phyloP scores from a whole-genome alignment of 1,140 invertebrate species.

The Heliothis virescens region DNA sequence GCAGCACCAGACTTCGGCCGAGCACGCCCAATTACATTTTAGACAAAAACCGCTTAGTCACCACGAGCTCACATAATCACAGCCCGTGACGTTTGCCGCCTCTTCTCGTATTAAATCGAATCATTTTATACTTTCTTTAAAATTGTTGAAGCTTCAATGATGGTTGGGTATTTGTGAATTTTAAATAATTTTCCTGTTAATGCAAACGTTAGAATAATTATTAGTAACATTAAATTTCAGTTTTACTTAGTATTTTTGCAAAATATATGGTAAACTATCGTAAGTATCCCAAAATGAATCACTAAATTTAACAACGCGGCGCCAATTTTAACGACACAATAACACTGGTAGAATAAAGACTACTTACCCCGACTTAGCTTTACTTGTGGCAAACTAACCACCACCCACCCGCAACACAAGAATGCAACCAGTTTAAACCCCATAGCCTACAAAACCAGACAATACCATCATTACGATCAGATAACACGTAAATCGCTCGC shows the following conservation, averaged over 20 bases:
- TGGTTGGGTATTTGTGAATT: neutral
- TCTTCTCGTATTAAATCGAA: slow-evolving; percentile 14
- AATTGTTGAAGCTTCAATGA: neutral
- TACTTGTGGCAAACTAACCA: no score
- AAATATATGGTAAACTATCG: no score
- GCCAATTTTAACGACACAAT: no score
- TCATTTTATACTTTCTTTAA: slow-evolving; percentile 32
- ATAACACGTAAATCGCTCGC: slow-evolving; percentile 14
- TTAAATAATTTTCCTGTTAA: neutral
- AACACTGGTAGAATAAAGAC: no score
- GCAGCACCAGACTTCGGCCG: slow-evolving; percentile 5
- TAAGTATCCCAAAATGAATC: no score
- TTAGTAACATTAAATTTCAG: no score
- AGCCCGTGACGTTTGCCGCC: slow-evolving; percentile 26
- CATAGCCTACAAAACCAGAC: neutral
- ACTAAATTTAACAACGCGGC: no score
- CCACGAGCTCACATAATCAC: slow-evolving; percentile 28
- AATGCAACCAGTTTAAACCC: neutral
- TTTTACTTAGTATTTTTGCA: no score
- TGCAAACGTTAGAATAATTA: neutral
- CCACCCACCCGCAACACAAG: no score
- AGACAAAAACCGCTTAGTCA: slow-evolving; percentile 45
- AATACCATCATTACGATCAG: neutral
- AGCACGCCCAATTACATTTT: slow-evolving; percentile 45
- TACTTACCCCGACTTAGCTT: no score